Base-by-base conservation (phyloP, 2,888 invertebrate species). In the Tetheella fluctuosa region DNA sequence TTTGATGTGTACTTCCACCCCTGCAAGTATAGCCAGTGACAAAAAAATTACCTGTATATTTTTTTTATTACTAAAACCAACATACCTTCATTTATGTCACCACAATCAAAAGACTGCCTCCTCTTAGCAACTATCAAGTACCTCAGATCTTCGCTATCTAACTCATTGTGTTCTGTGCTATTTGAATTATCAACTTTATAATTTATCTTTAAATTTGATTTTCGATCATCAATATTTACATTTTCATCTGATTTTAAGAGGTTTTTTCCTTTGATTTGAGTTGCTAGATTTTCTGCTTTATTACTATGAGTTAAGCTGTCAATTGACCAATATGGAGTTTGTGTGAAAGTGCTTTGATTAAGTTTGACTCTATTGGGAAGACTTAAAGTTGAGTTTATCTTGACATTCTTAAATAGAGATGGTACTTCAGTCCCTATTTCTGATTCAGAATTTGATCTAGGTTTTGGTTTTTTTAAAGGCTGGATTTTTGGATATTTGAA, bases 81-180 rank as follows among this genome's bases (percentile, higher is more conserved):
- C 71, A 68, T 63, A 74, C 74, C 64, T 48, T 68, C 63, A 13
- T 61, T 12, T 0, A 17, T 10, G 8, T 63, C 60, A 3, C 60
- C 39, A 1, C 5, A n/a, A 13, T 64, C 68, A 4, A 55, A 48
- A 30, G 65, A 62, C 58, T 75, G 82, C 58, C 67, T 75, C 58
- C 73, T 74, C 59, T 81, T 85, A 3, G 79, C 77, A 28, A 77
- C 48, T 52, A 89, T 63, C 0, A 77, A n/a, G 17, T 70, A 69
- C 62, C 88, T 76, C 28, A 88, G 72, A 69, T 88, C 87, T 59
- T 62, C 67, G 3, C 62, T 62, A 2, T 70, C 67, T 2, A 85
- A 66, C 5, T 63, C 59, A 0, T 54, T 28, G 25, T 42, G 37
- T 17, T 60, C 57, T 15, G 52, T 20, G 17, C 4, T 1, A 3